phyloP scores from a whole-genome alignment of 2,113 vertebrate species.

The Plecotus auritus region DNA sequence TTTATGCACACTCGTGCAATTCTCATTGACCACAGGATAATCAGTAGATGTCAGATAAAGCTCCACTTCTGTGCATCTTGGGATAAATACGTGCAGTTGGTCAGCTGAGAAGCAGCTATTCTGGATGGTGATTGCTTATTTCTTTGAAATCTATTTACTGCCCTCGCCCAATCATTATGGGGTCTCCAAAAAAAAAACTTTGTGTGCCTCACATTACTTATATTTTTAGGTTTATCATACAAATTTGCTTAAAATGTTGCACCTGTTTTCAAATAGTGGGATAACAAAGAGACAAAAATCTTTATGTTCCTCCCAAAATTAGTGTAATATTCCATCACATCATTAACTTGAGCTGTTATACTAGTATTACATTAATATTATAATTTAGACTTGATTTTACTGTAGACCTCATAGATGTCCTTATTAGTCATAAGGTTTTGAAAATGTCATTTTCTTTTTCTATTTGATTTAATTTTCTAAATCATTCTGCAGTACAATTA shows the following conservation, averaged over 20 bases:
- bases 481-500: not conserved
- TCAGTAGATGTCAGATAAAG: not conserved
- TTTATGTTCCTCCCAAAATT: not conserved
- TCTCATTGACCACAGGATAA: not conserved
- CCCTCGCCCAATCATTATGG: not conserved
- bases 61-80: not conserved
- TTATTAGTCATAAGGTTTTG: not conserved
- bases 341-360: not conserved
- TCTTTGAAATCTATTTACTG: not conserved
- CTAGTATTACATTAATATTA: not conserved
- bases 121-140: not conserved
- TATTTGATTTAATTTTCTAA: constrained; percentile 23
- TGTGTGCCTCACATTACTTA: not conserved
- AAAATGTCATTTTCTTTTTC: constrained; percentile 2
- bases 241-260: not conserved
- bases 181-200: not conserved
- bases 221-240: not conserved
- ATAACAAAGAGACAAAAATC: not conserved
- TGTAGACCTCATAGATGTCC: not conserved
- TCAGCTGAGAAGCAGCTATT: not conserved
- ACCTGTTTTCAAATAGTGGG: not conserved
- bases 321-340: not conserved
- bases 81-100: not conserved
- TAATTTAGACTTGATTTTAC: constrained; percentile 2
- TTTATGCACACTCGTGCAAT: not conserved